Conservation (phyloP, 2,113 vertebrate species). For the Ranitomeya imitator region DNA sequence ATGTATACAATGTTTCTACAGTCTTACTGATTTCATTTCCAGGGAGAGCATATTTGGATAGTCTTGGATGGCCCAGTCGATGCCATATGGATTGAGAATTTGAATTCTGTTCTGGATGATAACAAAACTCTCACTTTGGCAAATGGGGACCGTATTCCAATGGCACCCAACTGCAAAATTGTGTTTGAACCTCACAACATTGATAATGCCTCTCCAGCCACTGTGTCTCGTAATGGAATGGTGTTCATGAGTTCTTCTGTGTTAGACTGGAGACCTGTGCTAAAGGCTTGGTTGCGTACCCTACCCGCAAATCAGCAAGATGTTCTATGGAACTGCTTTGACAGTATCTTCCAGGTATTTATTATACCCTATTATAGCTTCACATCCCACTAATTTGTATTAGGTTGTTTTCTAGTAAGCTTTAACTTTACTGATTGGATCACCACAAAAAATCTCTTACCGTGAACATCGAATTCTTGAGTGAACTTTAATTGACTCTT, state of each 20-base stretch:
- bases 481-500: too few species aligned
- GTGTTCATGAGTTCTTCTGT: constrained; percentile 81
- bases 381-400: background rate
- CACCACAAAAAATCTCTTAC: too few species aligned
- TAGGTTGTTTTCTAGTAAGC: background rate
- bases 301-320: constrained; percentile 70
- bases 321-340: constrained; percentile 73
- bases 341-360: constrained; percentile 77
- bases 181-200: constrained; percentile 80
- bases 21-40: constrained; percentile 30
- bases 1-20: background rate
- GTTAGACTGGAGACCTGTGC: constrained; percentile 72
- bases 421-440: too few species aligned
- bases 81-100: constrained; percentile 79
- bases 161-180: constrained; percentile 78
- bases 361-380: background rate
- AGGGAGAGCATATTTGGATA: constrained; percentile 77
- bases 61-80: constrained; percentile 77
- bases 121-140: constrained; percentile 79
- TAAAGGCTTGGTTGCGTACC: constrained; percentile 74
- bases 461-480: too few species aligned
- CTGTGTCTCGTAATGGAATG: constrained; percentile 78
- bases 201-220: constrained; percentile 79
- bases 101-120: constrained; percentile 78
- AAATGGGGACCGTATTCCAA: constrained; percentile 77